phyloP scores from a whole-genome alignment of 2,797 vertebrate species.

The Tiaroga cobitis region DNA sequence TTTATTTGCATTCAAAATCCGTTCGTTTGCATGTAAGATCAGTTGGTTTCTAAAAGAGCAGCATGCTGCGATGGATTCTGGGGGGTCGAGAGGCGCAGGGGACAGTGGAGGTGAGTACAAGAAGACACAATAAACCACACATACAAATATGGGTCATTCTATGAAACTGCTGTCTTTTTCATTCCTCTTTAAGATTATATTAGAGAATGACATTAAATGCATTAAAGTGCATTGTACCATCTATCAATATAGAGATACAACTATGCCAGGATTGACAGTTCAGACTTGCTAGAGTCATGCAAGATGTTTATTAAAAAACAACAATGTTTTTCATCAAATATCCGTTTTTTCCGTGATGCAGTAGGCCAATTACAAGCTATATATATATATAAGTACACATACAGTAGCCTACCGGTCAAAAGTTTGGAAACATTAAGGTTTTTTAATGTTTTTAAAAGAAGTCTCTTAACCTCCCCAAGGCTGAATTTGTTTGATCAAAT shows the following conservation, averaged over 20 bases:
- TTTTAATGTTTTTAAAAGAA: background rate
- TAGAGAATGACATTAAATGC: background rate
- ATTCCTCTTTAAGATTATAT: background rate
- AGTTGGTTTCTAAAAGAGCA: background rate
- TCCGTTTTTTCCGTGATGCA: no score
- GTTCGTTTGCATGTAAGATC: background rate
- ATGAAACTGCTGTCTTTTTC: background rate
- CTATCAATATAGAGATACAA: background rate
- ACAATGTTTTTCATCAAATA: no score
- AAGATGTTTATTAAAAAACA: background rate
- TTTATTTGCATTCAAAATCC: background rate
- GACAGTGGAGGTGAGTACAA: slow-evolving; percentile 81
- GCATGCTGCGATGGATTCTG: slow-evolving; percentile 93
- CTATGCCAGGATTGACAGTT: background rate
- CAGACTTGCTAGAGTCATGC: background rate
- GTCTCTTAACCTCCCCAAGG: background rate
- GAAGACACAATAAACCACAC: no score
- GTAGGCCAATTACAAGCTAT: background rate
- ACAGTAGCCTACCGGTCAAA: background rate
- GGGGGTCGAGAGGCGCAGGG: slow-evolving; percentile 88
- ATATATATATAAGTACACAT: no score
- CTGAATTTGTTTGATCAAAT: background rate
- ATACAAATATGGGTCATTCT: background rate
- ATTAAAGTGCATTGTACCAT: background rate
- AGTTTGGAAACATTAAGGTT: background rate